Evolutionary conservation across 2,113 vertebrate genomes (phyloP), one percentile per base, ranked within the genome.

Genomic region (Progne subis): DNA sequence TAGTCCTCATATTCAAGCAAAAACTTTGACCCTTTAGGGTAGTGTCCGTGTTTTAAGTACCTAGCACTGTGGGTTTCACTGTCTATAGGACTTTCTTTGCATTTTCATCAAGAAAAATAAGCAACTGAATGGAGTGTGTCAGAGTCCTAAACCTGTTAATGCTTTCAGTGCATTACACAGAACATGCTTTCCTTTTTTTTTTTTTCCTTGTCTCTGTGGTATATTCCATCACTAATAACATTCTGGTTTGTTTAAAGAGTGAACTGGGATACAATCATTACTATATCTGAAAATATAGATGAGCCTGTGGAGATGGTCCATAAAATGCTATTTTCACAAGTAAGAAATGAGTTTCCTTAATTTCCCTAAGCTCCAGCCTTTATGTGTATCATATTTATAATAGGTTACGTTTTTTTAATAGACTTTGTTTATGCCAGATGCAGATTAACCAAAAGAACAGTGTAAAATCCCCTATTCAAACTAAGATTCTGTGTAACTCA

Each of bases 171-270:
- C 61, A 31, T 72, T 76, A 69, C 18, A 69, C 7, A 86, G 47
- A 83, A 70, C 34, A 11, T n/a, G 23, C 44, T 88, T 91, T 84
- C 34, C n/a, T 50, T 72, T 75, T 34, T 19, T 77, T 80, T 83
- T 78, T 64, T 72, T 32, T 3, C 64, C 78, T 81, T 56, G 56
- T 87, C 75, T 80, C 67, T 74, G 18, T 87, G 50, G 32, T 85
- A 29, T 74, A 41, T 82, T 94, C 31, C 31, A 41, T 83, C 60
- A 86, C 63, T 67, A 78, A 55, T 96, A 88, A 88, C 43, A 44
- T 90, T 63, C 64, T 92, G 67, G 64, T 88, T 96, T 85, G 82
- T 90, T 95, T 91, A 90, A 93, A 88, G 71, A 85, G 34, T 6
- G 2, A 90, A 70, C 52, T 72, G 79, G 79, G 49, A 67, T 85